Evolutionary conservation across 2,797 vertebrate species (phyloP).

Genomic region (Lepilemur septentrionalis): DNA sequence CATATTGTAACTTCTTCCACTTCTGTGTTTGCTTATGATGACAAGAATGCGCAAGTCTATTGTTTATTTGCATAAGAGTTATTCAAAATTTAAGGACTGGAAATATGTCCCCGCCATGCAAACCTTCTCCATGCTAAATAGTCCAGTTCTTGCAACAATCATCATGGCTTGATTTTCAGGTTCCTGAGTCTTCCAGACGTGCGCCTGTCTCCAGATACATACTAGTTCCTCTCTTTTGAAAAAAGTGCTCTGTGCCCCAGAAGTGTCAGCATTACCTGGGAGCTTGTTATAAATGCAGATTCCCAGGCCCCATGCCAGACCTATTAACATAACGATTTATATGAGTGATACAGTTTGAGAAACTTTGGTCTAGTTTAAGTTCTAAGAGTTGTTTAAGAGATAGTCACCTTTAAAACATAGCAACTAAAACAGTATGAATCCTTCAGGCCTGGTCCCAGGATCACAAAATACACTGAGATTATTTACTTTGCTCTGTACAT

Average conservation of each 20-base stretch:
- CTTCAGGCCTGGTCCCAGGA: not conserved
- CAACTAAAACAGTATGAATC: not conserved
- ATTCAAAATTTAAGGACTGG: not conserved
- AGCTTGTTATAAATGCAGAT: not conserved
- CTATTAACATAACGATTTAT: not conserved
- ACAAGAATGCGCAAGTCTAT: slow-evolving; percentile 11
- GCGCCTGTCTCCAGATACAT: not conserved
- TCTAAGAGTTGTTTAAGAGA: not conserved
- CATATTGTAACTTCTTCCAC: not conserved
- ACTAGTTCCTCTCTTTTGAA: not conserved
- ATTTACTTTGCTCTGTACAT: not conserved
- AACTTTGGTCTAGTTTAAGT: not conserved
- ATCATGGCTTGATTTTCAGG: not conserved
- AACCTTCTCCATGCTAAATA: not conserved
- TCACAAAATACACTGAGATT: not conserved
- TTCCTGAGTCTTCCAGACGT: not conserved
- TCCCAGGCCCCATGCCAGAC: not conserved
- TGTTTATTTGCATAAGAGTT: not conserved
- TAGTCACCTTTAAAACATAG: not conserved
- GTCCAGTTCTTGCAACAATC: not conserved
- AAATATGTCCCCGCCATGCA: not conserved
- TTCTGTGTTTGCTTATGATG: slow-evolving; percentile 31
- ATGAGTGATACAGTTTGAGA: not conserved
- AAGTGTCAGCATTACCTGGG: not conserved
- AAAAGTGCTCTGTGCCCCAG: not conserved